Evolutionary conservation across 2,888 invertebrate genomes (phyloP).

Genomic region (Biston betularia): DNA sequence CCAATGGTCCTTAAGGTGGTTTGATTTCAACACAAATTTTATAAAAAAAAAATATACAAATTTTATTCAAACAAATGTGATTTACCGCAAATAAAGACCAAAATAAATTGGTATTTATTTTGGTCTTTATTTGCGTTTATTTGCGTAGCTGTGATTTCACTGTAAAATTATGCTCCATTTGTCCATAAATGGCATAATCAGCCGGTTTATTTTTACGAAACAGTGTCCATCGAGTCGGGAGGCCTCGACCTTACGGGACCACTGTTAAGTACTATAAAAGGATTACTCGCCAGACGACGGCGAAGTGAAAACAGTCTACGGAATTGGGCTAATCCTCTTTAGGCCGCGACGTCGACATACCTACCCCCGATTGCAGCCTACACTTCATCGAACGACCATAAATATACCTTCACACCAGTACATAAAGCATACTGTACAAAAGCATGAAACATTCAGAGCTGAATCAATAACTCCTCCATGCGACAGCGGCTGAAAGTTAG

Average conservation of each 20-base stretch:
- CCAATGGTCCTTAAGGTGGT: too few species aligned
- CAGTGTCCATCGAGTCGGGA: constrained; percentile 54
- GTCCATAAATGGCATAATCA: constrained; percentile 26
- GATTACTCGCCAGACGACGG: constrained; percentile 57
- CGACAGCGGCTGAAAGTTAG: constrained; percentile 70
- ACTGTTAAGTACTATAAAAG: constrained; percentile 60
- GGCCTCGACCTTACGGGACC: constrained; percentile 57
- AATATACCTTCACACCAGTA: constrained; percentile 50
- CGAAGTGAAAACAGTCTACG: constrained; percentile 54
- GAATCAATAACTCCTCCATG: constrained; percentile 71
- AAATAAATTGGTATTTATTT: too few species aligned
- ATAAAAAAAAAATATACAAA: too few species aligned
- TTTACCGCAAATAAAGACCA: too few species aligned
- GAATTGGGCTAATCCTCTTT: constrained; percentile 67
- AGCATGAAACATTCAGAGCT: constrained; percentile 58
- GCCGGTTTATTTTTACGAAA: constrained; percentile 59
- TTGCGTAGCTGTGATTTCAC: too few species aligned
- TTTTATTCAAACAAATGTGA: too few species aligned
- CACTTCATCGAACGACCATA: constrained; percentile 50
- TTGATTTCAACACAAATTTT: too few species aligned
- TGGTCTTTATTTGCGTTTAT: too few species aligned
- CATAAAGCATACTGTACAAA: constrained; percentile 59
- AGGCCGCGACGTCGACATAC: constrained; percentile 44
- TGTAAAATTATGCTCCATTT: too few species aligned
- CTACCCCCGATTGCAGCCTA: constrained; percentile 45